Conservation (phyloP, 1,140 invertebrate genomes). For the Pogonognathellus flavescens region DNA sequence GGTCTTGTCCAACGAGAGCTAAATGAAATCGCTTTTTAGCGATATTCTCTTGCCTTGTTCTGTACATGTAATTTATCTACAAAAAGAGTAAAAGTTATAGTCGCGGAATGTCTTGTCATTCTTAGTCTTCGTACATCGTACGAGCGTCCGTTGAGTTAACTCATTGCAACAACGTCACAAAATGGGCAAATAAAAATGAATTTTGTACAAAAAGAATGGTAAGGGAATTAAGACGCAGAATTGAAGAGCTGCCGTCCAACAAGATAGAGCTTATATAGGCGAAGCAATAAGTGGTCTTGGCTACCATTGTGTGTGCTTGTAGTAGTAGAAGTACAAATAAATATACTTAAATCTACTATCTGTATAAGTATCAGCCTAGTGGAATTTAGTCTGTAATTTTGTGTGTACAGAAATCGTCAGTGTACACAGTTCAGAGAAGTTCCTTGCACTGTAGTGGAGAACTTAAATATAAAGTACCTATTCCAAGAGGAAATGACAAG, state of each 20-base stretch:
- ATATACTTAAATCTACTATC: not conserved
- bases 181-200: slow-evolving; percentile 24
- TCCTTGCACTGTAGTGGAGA: not conserved
- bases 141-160: not conserved
- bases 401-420: slow-evolving; percentile 10
- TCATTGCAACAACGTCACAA: not conserved
- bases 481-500: slow-evolving; percentile 41
- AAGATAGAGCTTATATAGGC: not conserved
- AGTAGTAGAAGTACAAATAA: not conserved
- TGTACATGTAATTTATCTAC: not conserved
- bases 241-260: not conserved
- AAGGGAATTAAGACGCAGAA: slow-evolving; percentile 20
- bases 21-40: slow-evolving; percentile 9
- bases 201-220: not conserved
- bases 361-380: not conserved
- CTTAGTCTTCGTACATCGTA: not conserved
- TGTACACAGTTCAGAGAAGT: not conserved
- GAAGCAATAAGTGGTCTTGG: no score
- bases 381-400: slow-evolving; percentile 20
- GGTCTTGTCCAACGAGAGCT: not conserved
- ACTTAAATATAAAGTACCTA: not conserved
- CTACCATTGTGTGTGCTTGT: no score
- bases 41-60: slow-evolving; percentile 3
- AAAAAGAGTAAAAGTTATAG: slow-evolving; percentile 20
- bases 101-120: slow-evolving; percentile 11